Conservation (phyloP, 2,797 vertebrate species). For the Tarsius wallacei region DNA sequence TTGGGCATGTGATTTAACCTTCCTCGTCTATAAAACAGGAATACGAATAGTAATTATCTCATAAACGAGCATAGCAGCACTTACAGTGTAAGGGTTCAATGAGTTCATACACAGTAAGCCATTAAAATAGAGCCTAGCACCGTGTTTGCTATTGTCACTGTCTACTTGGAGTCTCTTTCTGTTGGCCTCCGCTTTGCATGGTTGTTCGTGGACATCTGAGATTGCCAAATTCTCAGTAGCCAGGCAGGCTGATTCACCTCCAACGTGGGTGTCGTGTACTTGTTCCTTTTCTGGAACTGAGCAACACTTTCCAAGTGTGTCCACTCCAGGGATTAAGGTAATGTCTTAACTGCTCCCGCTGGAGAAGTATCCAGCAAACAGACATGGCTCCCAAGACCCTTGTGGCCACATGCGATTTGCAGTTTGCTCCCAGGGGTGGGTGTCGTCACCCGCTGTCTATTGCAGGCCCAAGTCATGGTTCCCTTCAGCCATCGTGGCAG, state of each 20-base stretch:
- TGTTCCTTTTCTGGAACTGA: not conserved
- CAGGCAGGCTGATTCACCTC: not conserved
- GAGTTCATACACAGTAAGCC: not conserved
- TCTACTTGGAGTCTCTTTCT: not conserved
- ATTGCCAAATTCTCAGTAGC: fast-evolving
- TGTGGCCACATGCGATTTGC: not conserved
- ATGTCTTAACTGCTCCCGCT: not conserved
- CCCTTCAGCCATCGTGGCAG: fast-evolving
- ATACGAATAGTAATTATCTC: too few relatives aligned
- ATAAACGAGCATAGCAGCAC: fast-evolving
- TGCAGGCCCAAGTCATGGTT: not conserved
- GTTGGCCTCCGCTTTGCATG: not conserved
- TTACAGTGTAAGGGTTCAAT: too few relatives aligned
- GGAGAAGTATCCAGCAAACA: not conserved
- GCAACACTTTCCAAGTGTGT: not conserved
- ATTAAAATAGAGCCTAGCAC: not conserved
- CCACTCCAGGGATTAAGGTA: not conserved
- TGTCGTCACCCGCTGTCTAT: not conserved
- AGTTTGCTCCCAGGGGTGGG: not conserved
- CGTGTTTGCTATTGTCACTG: fast-evolving
- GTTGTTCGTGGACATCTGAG: not conserved
- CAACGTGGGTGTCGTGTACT: fast-evolving
- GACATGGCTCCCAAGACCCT: not conserved
- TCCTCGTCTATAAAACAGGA: not conserved
- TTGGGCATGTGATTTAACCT: not conserved